phyloP scores from a whole-genome alignment of 2,113 vertebrate genomes.

The Phalacrocorax carbo region DNA sequence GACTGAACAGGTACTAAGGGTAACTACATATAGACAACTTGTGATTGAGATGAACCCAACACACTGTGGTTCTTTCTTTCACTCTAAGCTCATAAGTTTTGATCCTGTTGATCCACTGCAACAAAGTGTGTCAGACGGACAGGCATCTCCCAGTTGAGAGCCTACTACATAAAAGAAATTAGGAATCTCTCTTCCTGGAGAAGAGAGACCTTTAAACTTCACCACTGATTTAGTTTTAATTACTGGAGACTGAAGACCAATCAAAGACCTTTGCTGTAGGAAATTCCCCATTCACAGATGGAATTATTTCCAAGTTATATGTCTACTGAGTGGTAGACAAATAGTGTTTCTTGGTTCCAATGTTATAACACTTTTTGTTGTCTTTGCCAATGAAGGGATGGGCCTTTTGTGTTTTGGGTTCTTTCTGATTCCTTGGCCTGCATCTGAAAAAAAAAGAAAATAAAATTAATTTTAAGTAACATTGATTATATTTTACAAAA shows the following conservation, averaged over 20 bases:
- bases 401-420: background rate
- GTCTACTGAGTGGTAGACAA: background rate
- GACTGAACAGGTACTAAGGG: background rate
- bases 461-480: background rate
- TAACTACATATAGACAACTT: background rate
- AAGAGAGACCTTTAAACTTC: background rate
- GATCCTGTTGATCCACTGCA: background rate
- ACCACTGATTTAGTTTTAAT: background rate
- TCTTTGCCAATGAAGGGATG: background rate
- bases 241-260: background rate
- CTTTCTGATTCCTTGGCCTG: background rate
- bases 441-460: background rate
- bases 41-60: background rate
- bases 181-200: background rate
- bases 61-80: background rate
- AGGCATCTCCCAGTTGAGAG: background rate
- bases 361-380: background rate
- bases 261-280: background rate
- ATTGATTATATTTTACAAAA: background rate
- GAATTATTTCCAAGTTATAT: background rate
- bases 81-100: background rate
- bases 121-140: background rate
- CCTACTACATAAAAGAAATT: background rate
- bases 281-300: background rate
- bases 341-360: background rate